These are phyloP conservation scores for Miichthys miiuy DNA, from an alignment of 2,797 vertebrate species.

Conservation along the genomic window DNA sequence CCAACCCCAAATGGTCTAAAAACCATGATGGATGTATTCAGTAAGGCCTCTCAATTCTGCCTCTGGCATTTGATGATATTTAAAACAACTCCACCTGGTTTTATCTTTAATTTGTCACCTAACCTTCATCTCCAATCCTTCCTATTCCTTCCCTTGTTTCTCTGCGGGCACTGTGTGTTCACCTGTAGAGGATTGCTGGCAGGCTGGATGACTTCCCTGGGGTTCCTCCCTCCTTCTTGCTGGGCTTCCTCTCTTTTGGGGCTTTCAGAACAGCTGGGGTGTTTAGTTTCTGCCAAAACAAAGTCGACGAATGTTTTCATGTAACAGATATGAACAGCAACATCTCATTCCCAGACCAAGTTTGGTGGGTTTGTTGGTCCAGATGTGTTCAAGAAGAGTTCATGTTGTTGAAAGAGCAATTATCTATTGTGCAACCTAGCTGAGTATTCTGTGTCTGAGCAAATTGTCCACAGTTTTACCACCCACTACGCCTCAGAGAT, in stretches of 20 bases:
- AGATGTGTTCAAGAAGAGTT: neutral
- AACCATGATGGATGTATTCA: neutral
- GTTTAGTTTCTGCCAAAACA: conserved; percentile 89
- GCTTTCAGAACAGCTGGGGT: conserved; percentile 93
- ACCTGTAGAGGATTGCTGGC: conserved; percentile 96
- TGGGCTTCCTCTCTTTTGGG: conserved; percentile 97
- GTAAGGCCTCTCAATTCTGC: neutral
- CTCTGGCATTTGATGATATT: conserved; percentile 3
- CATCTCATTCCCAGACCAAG: too few relatives aligned
- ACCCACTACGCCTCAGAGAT: neutral
- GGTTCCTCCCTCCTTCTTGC: conserved; percentile 95
- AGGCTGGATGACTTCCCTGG: conserved; percentile 90
- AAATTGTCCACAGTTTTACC: neutral
- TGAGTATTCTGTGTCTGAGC: neutral
- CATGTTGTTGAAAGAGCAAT: neutral
- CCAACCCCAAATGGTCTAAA: neutral
- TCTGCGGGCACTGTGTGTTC: conserved; percentile 6
- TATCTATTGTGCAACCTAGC: neutral
- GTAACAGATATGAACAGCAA: neutral
- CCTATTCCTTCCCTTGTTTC: neutral
- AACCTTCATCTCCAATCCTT: neutral
- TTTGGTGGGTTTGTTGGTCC: neutral
- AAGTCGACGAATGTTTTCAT: neutral
- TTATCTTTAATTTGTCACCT: neutral
- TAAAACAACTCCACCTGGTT: neutral